phyloP scores from a whole-genome alignment of 2,797 vertebrate genomes.

The Diplodus sargus region DNA sequence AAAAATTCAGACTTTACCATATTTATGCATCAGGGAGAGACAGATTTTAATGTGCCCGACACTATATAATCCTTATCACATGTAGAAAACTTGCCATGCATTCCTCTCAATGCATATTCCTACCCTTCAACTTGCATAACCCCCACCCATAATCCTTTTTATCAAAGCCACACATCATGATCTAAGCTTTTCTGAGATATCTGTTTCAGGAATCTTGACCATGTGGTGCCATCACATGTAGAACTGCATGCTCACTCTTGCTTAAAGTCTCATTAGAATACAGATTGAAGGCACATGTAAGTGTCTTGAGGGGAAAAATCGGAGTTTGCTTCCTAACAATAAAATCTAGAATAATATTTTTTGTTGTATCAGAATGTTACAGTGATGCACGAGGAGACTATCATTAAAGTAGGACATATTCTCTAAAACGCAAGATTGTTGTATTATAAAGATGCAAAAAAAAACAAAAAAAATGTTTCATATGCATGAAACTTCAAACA shows the following conservation, averaged over 20 bases:
- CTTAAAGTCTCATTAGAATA: conserved; percentile 62
- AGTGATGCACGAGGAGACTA: neutral
- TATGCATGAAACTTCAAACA: conserved; percentile 46
- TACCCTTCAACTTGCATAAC: conserved; percentile 40
- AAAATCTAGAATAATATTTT: conserved; percentile 23
- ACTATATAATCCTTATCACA: conserved; percentile 15
- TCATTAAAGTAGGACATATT: neutral
- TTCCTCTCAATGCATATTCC: conserved; percentile 39
- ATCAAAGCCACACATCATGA: conserved; percentile 61
- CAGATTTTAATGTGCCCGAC: neutral
- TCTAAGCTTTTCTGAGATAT: conserved; percentile 45
- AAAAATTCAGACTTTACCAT: neutral
- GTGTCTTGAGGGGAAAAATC: conserved; percentile 23
- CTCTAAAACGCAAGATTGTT: conserved; percentile 1
- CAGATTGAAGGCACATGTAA: conserved; percentile 63
- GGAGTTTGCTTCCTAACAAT: conserved; percentile 12
- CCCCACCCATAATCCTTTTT: conserved; percentile 31
- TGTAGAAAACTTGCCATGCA: conserved; percentile 28
- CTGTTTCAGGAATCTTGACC: conserved; percentile 51
- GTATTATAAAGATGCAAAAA: conserved; percentile 8
- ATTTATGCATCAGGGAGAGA: neutral
- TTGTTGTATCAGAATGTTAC: conserved; percentile 8
- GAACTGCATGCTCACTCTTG: conserved; percentile 31
- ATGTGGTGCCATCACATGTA: conserved; percentile 46
- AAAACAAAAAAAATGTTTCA: neutral